Percentiles rank a stretch among this genome's conserved stretches.
Evolutionary conservation across 2,888 invertebrate species (phyloP).

Genomic region (Microdon myrmicae): DNA sequence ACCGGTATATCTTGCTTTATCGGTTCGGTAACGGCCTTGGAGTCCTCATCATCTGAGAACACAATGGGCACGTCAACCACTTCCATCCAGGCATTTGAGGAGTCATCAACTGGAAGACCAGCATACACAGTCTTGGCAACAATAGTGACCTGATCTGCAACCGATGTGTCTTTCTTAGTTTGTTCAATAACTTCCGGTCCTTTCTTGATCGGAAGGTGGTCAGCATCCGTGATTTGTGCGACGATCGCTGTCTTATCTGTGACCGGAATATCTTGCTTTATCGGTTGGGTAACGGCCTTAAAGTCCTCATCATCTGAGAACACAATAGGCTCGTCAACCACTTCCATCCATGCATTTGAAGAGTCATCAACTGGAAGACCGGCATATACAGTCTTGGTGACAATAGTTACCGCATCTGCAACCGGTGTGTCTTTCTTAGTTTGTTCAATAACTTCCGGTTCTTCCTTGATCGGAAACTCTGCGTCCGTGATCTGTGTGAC

Average conservation of each 20-base stretch:
- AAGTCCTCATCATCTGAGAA: constrained; percentile 53
- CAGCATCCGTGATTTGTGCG: too few relatives aligned
- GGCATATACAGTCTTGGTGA: constrained; percentile 54
- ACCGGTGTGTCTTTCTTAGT: too few relatives aligned
- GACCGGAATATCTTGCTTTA: too few relatives aligned
- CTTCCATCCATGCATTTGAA: constrained; percentile 58
- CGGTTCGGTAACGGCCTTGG: too few relatives aligned
- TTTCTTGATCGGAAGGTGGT: too few relatives aligned
- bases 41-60: constrained; percentile 56
- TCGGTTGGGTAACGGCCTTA: too few relatives aligned
- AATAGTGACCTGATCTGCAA: too few relatives aligned
- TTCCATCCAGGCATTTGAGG: constrained; percentile 60
- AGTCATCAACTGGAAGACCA: constrained; percentile 60
- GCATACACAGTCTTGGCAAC: too few relatives aligned
- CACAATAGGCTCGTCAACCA: constrained; percentile 41
- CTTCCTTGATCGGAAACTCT: not conserved
- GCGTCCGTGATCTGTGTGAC: constrained; percentile 17
- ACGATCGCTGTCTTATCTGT: too few relatives aligned
- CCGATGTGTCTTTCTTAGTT: too few relatives aligned
- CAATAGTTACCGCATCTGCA: constrained; percentile 28
- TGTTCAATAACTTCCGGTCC: too few relatives aligned
- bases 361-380: constrained; percentile 56
- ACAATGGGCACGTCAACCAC: constrained; percentile 58
- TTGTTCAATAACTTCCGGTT: not conserved
- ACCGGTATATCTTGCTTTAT: too few relatives aligned